phyloP scores from a whole-genome alignment of 2,888 invertebrate genomes.

The Celastrina argiolus region DNA sequence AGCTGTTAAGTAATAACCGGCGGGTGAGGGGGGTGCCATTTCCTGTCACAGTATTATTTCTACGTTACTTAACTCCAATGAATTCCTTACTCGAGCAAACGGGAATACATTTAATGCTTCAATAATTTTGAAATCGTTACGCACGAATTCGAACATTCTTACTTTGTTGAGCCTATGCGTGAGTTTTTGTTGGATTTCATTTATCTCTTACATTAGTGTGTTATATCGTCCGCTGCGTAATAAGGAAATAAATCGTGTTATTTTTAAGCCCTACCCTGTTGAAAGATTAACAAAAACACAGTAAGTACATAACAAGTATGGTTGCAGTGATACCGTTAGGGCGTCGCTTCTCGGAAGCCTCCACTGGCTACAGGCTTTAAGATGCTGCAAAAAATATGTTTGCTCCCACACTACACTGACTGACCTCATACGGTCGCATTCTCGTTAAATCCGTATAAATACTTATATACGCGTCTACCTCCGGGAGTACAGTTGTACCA shows the following conservation, averaged over 20 bases:
- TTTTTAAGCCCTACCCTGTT: constrained; percentile 14
- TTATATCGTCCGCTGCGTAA: background rate
- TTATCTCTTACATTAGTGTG: background rate
- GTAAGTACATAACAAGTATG: constrained; percentile 21
- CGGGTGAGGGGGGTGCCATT: constrained; percentile 1
- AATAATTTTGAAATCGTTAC: background rate
- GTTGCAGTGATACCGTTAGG: constrained; percentile 33
- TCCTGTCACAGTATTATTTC: background rate
- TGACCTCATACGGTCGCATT: constrained; percentile 35
- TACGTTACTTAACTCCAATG: background rate
- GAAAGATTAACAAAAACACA: constrained; percentile 20
- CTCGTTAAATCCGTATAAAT: constrained; percentile 34
- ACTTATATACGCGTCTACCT: constrained; percentile 27
- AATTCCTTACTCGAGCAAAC: background rate
- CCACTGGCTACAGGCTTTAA: constrained; percentile 23
- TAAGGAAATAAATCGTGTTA: constrained; percentile 13
- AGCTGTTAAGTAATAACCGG: background rate
- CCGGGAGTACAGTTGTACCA: constrained; percentile 26
- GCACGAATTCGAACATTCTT: background rate
- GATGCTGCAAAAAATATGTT: constrained; percentile 35
- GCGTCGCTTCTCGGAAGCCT: constrained; percentile 48
- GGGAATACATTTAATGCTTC: background rate
- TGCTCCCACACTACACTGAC: constrained; percentile 36
- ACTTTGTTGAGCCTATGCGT: background rate
- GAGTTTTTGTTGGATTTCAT: background rate